Evolutionary conservation across 2,888 invertebrate species (phyloP).

Genomic region (Netelia fuscicornis): DNA sequence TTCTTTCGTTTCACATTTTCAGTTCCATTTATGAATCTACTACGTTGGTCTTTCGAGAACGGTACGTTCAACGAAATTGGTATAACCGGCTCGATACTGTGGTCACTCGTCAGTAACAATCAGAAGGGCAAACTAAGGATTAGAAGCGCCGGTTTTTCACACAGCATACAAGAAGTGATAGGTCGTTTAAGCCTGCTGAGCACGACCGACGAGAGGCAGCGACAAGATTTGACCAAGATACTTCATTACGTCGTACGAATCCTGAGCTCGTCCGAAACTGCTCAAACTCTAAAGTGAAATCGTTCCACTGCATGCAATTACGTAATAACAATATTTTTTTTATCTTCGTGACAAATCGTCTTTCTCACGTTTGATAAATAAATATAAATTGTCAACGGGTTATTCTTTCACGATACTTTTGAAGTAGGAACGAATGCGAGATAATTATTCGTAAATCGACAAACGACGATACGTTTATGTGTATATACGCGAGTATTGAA

Average conservation of each 20-base stretch:
- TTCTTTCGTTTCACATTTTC: conserved; percentile 71
- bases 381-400: not conserved
- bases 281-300: conserved; percentile 22
- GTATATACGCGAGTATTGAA: not conserved
- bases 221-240: conserved; percentile 79
- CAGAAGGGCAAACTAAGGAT: conserved; percentile 88
- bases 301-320: not conserved
- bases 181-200: conserved; percentile 81
- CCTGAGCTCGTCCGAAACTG: conserved; percentile 74
- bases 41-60: conserved; percentile 84
- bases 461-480: not conserved
- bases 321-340: not conserved
- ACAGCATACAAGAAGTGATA: conserved; percentile 85
- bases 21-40: conserved; percentile 86
- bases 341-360: not conserved
- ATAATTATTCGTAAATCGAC: not conserved
- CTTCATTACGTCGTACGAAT: conserved; percentile 80
- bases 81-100: conserved; percentile 86
- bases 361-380: not conserved
- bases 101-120: conserved; percentile 90
- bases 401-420: not conserved
- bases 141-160: conserved; percentile 85
- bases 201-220: conserved; percentile 75
- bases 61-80: conserved; percentile 85
- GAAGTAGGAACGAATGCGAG: not conserved